Base-by-base conservation (phyloP, 1,140 invertebrate species). In the Tigriopus japonicus region DNA sequence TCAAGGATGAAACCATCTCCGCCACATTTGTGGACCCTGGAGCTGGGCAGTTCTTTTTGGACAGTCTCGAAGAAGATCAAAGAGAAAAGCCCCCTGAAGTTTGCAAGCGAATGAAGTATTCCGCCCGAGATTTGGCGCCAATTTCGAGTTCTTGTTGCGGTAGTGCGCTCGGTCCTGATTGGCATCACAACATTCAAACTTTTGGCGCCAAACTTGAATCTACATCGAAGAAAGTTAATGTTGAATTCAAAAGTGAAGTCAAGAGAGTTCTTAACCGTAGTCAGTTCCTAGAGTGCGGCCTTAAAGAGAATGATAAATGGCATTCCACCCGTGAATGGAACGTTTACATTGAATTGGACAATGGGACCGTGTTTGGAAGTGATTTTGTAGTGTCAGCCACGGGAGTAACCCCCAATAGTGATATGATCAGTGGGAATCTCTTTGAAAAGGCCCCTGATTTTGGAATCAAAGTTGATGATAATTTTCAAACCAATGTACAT, bases 381-480 rank as follows among this genome's bases (percentile, higher is more conserved):
- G 91, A 98, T 76, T 82, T 98, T 68, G 75, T 98, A 28, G 78
- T 98, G 56, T 96, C 90, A 64, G 95, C 94, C 2, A 98, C 90
- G 45, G 95, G 95, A 15, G 93, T 98, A 1, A 71, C 75, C 40
- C 90, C 79, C n/a, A 75, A 76, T 65, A 68, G 68, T 10, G 62
- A 71, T 13, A 58, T 65, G 40, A 71, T 76, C 62, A 15, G 67
- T 54, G 60, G 60, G 5, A 60, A 65, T 62, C 62, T 55, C 17
- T 76, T 89, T 51, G 69, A 76, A 7, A 68, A 80, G 60, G 78
- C 78, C 0, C 68, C 72, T 28, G 87, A 94, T 76, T 78, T 79
- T 52, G 65, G 85, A 56, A 74, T 95, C 58, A 71, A 77, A 63
- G 87, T 98, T 0, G 80, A 96, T 74, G 82, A 86, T 71, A 78